phyloP scores from a whole-genome alignment of 2,888 invertebrate species.

The Iphiclides podalirius region DNA sequence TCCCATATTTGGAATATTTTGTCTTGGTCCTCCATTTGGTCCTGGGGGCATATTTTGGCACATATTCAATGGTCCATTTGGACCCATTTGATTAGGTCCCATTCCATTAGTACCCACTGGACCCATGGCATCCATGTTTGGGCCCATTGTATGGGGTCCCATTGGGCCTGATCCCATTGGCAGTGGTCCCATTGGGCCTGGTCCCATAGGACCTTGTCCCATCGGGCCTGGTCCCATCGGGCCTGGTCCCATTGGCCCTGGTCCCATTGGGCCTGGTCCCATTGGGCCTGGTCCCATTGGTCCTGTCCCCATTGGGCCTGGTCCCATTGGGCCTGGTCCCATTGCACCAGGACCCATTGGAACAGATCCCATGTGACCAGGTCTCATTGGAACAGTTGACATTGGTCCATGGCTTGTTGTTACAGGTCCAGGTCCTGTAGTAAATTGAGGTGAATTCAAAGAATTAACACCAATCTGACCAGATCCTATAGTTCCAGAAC shows the following conservation, averaged over 20 bases:
- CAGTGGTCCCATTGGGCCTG: slow-evolving; percentile 29
- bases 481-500: slow-evolving; percentile 29
- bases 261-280: slow-evolving; percentile 30
- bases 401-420: slow-evolving; percentile 29
- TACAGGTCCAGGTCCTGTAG: slow-evolving; percentile 14
- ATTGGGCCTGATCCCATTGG: slow-evolving; percentile 32
- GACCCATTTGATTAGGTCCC: slow-evolving; percentile 27
- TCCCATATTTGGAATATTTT: slow-evolving; percentile 30
- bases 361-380: slow-evolving; percentile 27
- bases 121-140: slow-evolving; percentile 22
- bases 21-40: slow-evolving; percentile 28
- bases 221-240: slow-evolving; percentile 30
- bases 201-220: slow-evolving; percentile 32
- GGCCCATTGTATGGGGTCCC: slow-evolving; percentile 23
- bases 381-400: slow-evolving; percentile 26
- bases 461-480: slow-evolving; percentile 31
- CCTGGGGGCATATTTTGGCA: slow-evolving; percentile 37
- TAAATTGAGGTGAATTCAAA: slow-evolving; percentile 20
- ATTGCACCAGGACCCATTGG: slow-evolving; percentile 39
- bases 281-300: slow-evolving; percentile 33
- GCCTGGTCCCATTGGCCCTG: slow-evolving; percentile 34
- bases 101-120: slow-evolving; percentile 24
- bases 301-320: slow-evolving; percentile 28
- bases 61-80: slow-evolving; percentile 24
- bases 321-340: slow-evolving; percentile 35